Percentiles rank a stretch among this genome's conserved stretches.
Evolutionary conservation across 2,797 vertebrate genomes (phyloP).

Genomic region (Psittacula derbiana): DNA sequence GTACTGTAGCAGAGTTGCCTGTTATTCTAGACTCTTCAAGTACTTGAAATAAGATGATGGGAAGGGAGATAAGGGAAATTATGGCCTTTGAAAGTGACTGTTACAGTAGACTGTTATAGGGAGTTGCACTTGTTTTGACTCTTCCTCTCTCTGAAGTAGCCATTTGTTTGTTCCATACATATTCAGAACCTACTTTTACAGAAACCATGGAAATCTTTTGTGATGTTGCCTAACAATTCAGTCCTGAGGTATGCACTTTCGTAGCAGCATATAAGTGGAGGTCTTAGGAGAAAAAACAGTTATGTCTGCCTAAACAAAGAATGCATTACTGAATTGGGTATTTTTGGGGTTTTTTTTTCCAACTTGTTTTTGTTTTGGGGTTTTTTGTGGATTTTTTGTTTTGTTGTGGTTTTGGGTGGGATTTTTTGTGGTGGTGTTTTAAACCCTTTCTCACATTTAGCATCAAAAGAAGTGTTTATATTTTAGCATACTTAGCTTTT

Average conservation of each 20-base stretch:
- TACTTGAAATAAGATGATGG: neutral
- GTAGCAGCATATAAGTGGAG: neutral
- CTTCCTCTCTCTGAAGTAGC: neutral
- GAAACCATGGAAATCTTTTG: neutral
- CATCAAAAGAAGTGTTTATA: neutral
- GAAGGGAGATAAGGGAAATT: neutral
- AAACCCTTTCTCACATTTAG: neutral
- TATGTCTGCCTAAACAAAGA: neutral
- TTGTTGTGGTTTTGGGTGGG: neutral
- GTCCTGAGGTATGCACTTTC: neutral
- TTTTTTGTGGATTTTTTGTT: neutral
- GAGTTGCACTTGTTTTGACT: neutral
- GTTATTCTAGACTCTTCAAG: neutral
- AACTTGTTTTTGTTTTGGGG: accelerated
- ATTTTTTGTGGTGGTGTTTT: accelerated
- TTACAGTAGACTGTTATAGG: neutral
- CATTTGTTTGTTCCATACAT: neutral
- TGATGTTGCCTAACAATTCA: neutral
- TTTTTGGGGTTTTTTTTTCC: neutral
- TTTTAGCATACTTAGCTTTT: neutral
- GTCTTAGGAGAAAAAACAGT: neutral
- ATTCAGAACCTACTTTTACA: neutral
- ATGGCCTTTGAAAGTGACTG: neutral
- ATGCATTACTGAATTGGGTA: neutral
- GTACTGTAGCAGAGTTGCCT: neutral